Evolutionary conservation across 1,140 invertebrate species (phyloP).

Genomic region (Uloborus diversus): DNA sequence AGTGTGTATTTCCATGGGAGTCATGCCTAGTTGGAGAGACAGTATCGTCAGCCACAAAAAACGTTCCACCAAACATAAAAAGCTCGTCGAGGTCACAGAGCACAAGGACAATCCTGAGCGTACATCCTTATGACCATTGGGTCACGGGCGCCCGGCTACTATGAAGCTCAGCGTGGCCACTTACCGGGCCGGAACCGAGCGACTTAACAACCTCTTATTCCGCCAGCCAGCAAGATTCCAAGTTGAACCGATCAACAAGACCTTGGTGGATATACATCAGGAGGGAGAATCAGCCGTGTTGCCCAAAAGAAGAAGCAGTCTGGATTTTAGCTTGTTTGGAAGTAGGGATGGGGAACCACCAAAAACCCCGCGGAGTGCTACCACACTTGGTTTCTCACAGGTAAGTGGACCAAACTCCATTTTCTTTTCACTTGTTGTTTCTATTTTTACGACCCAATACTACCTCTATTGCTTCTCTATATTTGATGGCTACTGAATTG

Average conservation of each 20-base stretch:
- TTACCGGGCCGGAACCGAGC: conserved; percentile 47
- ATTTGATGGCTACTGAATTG: too few species aligned
- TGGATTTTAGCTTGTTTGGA: conserved; percentile 1
- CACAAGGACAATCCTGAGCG: not conserved
- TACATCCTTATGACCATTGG: conserved; percentile 28
- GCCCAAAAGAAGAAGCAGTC: conserved; percentile 16
- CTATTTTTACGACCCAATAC: too few species aligned
- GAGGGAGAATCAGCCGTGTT: not conserved
- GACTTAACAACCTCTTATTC: conserved; percentile 35
- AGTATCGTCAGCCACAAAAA: too few species aligned
- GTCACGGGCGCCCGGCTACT: conserved; percentile 30
- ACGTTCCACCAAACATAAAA: not conserved
- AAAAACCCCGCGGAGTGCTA: conserved; percentile 31
- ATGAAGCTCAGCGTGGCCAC: conserved; percentile 59
- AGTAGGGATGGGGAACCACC: not conserved
- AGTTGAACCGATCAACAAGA: not conserved
- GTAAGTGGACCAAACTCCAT: conserved; percentile 6
- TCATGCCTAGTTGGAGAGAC: conserved; percentile 11
- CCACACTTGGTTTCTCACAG: conserved; percentile 12
- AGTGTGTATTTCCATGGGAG: conserved; percentile 43
- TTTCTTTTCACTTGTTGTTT: not conserved
- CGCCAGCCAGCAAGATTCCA: conserved; percentile 1
- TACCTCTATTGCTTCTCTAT: too few species aligned
- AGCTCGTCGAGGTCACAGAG: not conserved
- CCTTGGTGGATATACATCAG: not conserved